Base-by-base conservation (phyloP, 2,797 vertebrate species). In the Tamandua tetradactyla region DNA sequence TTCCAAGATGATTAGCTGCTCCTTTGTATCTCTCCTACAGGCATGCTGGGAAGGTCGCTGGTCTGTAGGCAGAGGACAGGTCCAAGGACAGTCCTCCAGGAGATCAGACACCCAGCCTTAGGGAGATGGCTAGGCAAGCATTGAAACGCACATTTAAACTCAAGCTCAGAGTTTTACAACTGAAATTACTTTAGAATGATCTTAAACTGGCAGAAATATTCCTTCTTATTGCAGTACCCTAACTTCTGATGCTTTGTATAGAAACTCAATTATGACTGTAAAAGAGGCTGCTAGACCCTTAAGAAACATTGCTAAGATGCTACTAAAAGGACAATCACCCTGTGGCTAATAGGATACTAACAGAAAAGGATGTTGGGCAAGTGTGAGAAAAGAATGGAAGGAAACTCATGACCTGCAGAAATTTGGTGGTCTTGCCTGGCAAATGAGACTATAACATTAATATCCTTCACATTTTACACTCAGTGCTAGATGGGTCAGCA, bases 391-490 rank as follows among this genome's bases (percentile, higher is more conserved):
- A 91, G 64, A 47, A 40, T 35, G 20, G 93, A 85, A 55, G 42
- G 37, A 18, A 80, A 64, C 2, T 0, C 59, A 0, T 57, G 68
- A 74, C 40, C 87, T 71, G 52, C 49, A 55, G 91, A 83, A 94
- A 95, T 74, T 40, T 0, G 0, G 20, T 35, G 49, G 59, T 27
- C 94, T 30, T 72, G 2, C 10, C 0, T 32, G 79, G 94, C 62
- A 95, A 96, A 95, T 79, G 30, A 82, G 3, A 37, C 27, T 32
- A 32, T 1, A 52, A 10, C 14, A 55, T 62, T 78, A 55, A 91
- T 95, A 97, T 95, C 71, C 44, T 84, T 44, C 91, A 71, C 90
- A 71, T 91, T 94, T 95, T 94, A 85, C 79, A 66, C 66, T 79
- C 10, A 44, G 35, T n/a, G 74, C 44, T 78, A 74, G 66, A 68